Conservation (phyloP, 2,797 vertebrate genomes). For the Anas capensis region DNA sequence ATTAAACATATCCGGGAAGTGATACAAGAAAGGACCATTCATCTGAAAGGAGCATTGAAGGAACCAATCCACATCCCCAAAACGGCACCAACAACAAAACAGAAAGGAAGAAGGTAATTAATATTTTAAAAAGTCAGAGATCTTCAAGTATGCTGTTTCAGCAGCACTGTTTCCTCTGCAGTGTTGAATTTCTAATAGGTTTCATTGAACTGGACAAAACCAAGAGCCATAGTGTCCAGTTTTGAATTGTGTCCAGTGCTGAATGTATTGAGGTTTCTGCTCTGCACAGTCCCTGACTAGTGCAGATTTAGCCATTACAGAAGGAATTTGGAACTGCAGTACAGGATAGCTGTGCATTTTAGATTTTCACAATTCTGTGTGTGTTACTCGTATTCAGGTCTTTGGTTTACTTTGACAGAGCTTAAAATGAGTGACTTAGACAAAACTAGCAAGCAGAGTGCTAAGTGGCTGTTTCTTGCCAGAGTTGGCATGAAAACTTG, state of each 20-base stretch:
- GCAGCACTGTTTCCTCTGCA: not conserved
- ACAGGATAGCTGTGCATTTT: not conserved
- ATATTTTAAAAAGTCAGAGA: slow-evolving; percentile 13
- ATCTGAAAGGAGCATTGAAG: slow-evolving; percentile 96
- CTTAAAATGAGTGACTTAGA: not conserved
- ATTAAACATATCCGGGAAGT: slow-evolving; percentile 99
- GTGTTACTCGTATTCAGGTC: not conserved
- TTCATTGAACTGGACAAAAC: not conserved
- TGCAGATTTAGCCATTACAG: not conserved
- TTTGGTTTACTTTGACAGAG: not conserved
- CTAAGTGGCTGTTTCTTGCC: not conserved
- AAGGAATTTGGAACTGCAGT: not conserved
- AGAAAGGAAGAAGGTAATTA: slow-evolving; percentile 91
- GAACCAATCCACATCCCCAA: slow-evolving; percentile 98
- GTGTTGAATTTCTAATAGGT: not conserved
- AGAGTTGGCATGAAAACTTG: not conserved
- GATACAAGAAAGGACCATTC: slow-evolving; percentile 97
- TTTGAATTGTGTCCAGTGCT: not conserved
- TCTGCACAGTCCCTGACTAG: not conserved
- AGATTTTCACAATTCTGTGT: not conserved
- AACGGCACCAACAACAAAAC: slow-evolving; percentile 88
- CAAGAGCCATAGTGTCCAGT: not conserved
- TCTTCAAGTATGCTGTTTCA: not conserved
- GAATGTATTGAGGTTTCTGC: not conserved
- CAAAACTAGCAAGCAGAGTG: not conserved